phyloP scores from a whole-genome alignment of 2,797 vertebrate genomes.

The Oreortyx pictus region DNA sequence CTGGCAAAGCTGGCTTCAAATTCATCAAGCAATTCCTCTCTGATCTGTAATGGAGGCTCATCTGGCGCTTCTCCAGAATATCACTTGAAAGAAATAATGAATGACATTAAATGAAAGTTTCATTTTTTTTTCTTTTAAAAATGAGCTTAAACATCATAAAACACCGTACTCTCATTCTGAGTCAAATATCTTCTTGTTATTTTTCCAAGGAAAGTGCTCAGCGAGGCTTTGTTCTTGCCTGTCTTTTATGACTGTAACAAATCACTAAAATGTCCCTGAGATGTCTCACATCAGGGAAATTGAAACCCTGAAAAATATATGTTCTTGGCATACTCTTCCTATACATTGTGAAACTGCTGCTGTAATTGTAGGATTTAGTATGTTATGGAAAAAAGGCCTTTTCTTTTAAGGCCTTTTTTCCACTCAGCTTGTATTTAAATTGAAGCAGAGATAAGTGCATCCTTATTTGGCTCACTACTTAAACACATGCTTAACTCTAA shows the following conservation, averaged over 20 bases:
- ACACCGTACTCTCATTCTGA: background rate
- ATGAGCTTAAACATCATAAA: conserved; percentile 4
- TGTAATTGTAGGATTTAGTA: conserved; percentile 21
- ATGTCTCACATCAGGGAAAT: conserved; percentile 52
- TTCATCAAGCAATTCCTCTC: background rate
- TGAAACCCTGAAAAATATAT: conserved; percentile 61
- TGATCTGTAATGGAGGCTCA: background rate
- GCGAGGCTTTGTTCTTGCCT: conserved; percentile 41
- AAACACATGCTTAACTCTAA: conserved; percentile 22
- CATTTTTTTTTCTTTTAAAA: background rate
- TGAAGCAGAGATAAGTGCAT: background rate
- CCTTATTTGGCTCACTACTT: conserved; percentile 33
- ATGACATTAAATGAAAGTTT: background rate
- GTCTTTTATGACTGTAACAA: conserved; percentile 45
- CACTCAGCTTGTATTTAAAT: background rate
- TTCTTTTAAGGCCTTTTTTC: conserved; percentile 7
- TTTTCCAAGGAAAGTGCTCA: background rate
- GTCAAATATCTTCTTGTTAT: background rate
- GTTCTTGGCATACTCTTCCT: conserved; percentile 8
- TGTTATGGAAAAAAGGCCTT: background rate
- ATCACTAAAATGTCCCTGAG: conserved; percentile 69
- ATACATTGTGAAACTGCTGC: conserved; percentile 31
- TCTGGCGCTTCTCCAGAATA: background rate
- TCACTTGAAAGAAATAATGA: conserved; percentile 24
- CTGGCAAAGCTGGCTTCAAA: background rate